Conservation (phyloP, 2,888 invertebrate genomes). For the Abscondita cerata region DNA sequence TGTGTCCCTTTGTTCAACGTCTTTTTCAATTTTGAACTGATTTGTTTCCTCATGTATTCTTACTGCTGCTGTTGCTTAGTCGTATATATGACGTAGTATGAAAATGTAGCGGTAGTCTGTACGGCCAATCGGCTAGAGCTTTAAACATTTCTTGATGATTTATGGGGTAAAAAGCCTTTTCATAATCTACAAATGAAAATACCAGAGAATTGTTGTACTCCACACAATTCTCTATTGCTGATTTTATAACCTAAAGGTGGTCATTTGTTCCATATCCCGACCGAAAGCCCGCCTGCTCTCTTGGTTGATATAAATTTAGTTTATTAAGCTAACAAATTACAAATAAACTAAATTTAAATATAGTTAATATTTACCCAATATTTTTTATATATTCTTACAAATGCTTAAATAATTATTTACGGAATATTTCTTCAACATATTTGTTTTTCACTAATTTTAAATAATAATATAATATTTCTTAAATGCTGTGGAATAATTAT, state of each 20-base stretch:
- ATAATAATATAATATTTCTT: no score
- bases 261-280: background rate
- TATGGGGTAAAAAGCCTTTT: background rate
- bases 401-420: no score
- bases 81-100: background rate
- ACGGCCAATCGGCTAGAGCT: background rate
- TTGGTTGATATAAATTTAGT: background rate
- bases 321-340: no score
- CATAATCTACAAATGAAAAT: conserved; percentile 7
- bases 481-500: no score
- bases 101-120: no score
- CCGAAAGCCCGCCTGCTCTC: background rate
- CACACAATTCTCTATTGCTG: background rate
- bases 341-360: no score
- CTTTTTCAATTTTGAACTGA: background rate
- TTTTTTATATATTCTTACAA: no score
- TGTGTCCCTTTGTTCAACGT: background rate
- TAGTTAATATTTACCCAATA: no score
- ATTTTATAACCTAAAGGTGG: background rate
- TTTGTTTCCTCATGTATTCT: background rate
- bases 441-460: no score
- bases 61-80: background rate
- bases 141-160: background rate
- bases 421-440: no score
- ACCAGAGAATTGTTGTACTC: conserved; percentile 1